Base-by-base conservation (phyloP, 2,888 invertebrate species). In the Leptopterna dolabrata region DNA sequence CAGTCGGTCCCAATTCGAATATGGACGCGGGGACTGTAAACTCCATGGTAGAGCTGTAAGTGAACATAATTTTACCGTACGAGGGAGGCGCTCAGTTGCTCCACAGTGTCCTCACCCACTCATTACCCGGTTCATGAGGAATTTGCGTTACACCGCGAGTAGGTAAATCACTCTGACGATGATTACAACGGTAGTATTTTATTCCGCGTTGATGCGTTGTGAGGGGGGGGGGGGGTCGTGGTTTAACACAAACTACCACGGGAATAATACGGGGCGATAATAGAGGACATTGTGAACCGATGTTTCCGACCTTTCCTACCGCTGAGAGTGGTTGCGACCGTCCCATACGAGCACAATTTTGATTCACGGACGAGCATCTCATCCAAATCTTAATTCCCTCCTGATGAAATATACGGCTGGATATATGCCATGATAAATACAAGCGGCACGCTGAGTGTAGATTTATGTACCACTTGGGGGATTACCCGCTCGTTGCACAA, bases 121-220 rank as follows among this genome's bases (percentile, higher is more conserved):
- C 63, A 63, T 63, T 63, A 63, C 24, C 63, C 24, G 63, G 63
- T 63, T 63, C 27, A 63, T 11, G 63, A 27, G 63, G 63, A 63
- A 63, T 63, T 63, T 19, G 63, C 13, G 63, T 63, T 63, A n/a
- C 63, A 63, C 63, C 63, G 7, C 63, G n/a, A 24, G 63, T 63
- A 63, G 63, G 63, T 63, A 63, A 63, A 63, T 63, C 63, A 63
- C 63, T 63, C 63, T 63, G 63, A 63, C 24, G 63, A 63, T 63
- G 27, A 63, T 63, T 63, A 63, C 63, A 63, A 63, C 63, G 63
- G 63, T 63, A 63, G 63, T 63, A 63, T 63, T 63, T 63, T 63
- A 63, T 63, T 63, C 63, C 63, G 19, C 24, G 63, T 7, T 63
- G 27, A 63, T 19, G 63, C 63, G 24, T 24, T n/a, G n/a, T n/a